Base-by-base conservation (phyloP, 1,140 invertebrate species). In the Cyclargus thomasi region DNA sequence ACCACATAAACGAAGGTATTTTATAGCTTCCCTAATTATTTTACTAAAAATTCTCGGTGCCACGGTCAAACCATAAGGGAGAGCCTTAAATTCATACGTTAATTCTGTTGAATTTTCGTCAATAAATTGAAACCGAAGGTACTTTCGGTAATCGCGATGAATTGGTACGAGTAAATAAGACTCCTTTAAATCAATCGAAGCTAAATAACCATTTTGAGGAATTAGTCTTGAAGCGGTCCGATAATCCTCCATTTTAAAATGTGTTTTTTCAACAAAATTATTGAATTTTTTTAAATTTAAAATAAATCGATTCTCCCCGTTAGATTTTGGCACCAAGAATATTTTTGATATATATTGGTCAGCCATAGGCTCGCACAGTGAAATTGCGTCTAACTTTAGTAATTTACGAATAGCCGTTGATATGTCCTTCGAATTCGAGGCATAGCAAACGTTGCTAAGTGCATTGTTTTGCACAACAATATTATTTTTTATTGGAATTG, bases 191-290 rank as follows among this genome's bases (percentile, higher is more conserved):
- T 74, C 71, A 21, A 74, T 74, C 3, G 70, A 69, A 10, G 69
- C 69, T 65, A 77, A 67, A 55, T 36, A 74, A 16, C 67, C 53
- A 53, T 72, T 68, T 16, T 17, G 22, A 14, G 69, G 63, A 23
- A 73, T 59, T 63, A 75, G 57, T 68, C 62, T 70, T 62, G 22
- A 63, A 1, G 59, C 70, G 0, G 69, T 75, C 36, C 72, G 20
- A 23, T 67, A 36, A 47, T 78, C 72, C 63, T 75, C 76, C 63
- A 74, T 70, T 69, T 75, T 74, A 63, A 75, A 75, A 65, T 74
- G 73, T 20, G 17, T 8, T n/a, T 29, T 65, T 35, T 47, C 39
- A 14, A 47, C 39, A 47, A 14, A 47, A 1, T 47, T 47, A 47
- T 47, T 47, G 14, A 47, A 47, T 11, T 8, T 11, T 39, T 39